Evolutionary conservation across 37 sponge, comb jelly and placozoan genomes (phyloP).

Genomic region (Spongilla lacustris): DNA sequence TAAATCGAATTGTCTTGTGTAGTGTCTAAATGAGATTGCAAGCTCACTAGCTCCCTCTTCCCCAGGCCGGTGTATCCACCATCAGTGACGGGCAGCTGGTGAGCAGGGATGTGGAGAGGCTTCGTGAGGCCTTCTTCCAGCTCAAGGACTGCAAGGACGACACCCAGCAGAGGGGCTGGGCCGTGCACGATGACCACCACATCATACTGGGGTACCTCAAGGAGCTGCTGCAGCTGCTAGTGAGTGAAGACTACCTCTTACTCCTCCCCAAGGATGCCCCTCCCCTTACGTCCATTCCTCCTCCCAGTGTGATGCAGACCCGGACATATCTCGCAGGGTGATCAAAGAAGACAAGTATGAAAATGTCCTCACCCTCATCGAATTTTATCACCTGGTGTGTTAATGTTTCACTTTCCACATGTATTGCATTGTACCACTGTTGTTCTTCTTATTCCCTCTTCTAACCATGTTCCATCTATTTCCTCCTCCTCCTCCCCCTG

Average conservation of each 20-base stretch:
- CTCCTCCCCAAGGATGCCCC: neutral
- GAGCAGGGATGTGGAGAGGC: slow-evolving; percentile 56
- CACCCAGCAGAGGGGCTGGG: slow-evolving; percentile 88
- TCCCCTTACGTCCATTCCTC: neutral
- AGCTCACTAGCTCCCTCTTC: too few species aligned
- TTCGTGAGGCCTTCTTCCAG: slow-evolving; percentile 65
- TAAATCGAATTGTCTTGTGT: too few species aligned
- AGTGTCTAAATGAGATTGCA: too few species aligned
- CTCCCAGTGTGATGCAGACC: slow-evolving; percentile 84
- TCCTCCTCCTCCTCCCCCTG: neutral
- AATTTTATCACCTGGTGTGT: slow-evolving; percentile 85
- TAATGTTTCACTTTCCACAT: too few species aligned
- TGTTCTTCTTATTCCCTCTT: neutral
- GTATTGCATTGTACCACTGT: neutral
- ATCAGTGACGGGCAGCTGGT: slow-evolving; percentile 12
- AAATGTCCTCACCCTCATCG: slow-evolving; percentile 68
- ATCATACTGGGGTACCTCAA: slow-evolving; percentile 63
- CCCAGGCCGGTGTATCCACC: neutral
- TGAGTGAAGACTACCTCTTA: neutral
- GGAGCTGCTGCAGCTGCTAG: slow-evolving; percentile 80
- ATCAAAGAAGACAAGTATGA: slow-evolving; percentile 82
- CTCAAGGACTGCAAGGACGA: slow-evolving; percentile 73
- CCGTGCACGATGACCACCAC: slow-evolving; percentile 69
- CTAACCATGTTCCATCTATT: neutral
- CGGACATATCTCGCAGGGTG: slow-evolving; percentile 45